Evolutionary conservation across 2,797 vertebrate species (phyloP), one percentile per base, ranked within the genome.

Genomic region (Hybognathus amarus): DNA sequence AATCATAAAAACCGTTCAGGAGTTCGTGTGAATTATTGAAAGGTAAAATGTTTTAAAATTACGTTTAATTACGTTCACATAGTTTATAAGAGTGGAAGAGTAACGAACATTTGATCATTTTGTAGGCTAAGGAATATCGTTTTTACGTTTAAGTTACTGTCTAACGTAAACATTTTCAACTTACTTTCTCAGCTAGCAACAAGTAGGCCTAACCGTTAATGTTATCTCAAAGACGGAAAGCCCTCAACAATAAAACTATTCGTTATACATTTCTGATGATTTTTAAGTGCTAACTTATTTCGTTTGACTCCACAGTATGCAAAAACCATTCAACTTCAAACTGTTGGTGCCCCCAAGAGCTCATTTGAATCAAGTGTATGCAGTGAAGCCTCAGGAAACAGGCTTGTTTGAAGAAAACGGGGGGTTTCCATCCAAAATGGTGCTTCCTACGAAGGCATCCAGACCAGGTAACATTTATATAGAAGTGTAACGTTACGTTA

Each of bases 261-360:
- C 17, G 18, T 10, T 45, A 8, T 47, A 13, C 1, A 64, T 3
- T 33, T 45, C 38, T 22, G 24, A 20, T 18, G 24, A 27, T 47
- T 64, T 77, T 22, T 0, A 47, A 47, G 56, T 33, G 1, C 47
- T 77, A 30, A 30, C 2, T 30, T 30, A n/a, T 59, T 69, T 68
- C 50, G 50, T 77, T 68, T 68, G 12, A 68, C 74, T 74, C 71
- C 27, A 45, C 75, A 94, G 91, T 15, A 96, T 95, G 95, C 92
- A 95, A 68, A 91, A 85, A 89, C 89, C 91, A 1, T 96, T 95
- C 71, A 93, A 88, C 86, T 95, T 96, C 87, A 95, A 93, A 77
- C 91, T 96, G 54, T 40, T 92, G 74, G 89, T 95, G 6, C 95
- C 94, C 36, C 90, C 93, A 17, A 89, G 92, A 79, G 76, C 89